These are phyloP conservation scores for Cataglyphis livida DNA, from an alignment of 2,888 invertebrate species.

Conservation along the genomic window DNA sequence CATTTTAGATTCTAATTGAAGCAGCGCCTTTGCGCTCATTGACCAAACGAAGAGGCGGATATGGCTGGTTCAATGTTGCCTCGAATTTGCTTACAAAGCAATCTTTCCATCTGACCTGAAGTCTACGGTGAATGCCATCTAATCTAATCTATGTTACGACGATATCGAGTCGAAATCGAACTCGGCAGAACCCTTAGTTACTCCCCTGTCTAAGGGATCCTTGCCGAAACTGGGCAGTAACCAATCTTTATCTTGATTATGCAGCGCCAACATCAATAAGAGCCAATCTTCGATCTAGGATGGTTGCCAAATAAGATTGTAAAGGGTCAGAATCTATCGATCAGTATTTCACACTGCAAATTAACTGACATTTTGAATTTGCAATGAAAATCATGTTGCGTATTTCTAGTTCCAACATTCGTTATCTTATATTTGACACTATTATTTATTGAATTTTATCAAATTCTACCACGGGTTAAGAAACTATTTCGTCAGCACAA, in stretches of 20 bases:
- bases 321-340: constrained; percentile 72
- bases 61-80: constrained; percentile 42
- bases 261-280: constrained; percentile 74
- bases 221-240: constrained; percentile 66
- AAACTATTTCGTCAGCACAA: not conserved
- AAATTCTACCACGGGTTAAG: not conserved
- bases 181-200: constrained; percentile 75
- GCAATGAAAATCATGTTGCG: constrained; percentile 64
- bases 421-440: not conserved
- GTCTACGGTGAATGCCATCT: constrained; percentile 75
- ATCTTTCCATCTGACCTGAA: constrained; percentile 77
- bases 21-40: constrained; percentile 48
- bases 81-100: constrained; percentile 82
- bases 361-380: constrained; percentile 62
- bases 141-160: constrained; percentile 80
- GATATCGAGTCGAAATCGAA: constrained; percentile 75
- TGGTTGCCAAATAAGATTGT: constrained; percentile 76
- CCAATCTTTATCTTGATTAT: constrained; percentile 80
- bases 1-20: constrained; percentile 66
- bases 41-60: constrained; percentile 63
- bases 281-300: constrained; percentile 71
- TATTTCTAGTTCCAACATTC: not conserved
- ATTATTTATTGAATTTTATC: not conserved
- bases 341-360: constrained; percentile 68
- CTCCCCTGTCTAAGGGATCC: constrained; percentile 60